These are phyloP conservation scores for Aphelenchoides besseyi DNA, from an alignment of 1,140 invertebrate species.

Conservation along the genomic window DNA sequence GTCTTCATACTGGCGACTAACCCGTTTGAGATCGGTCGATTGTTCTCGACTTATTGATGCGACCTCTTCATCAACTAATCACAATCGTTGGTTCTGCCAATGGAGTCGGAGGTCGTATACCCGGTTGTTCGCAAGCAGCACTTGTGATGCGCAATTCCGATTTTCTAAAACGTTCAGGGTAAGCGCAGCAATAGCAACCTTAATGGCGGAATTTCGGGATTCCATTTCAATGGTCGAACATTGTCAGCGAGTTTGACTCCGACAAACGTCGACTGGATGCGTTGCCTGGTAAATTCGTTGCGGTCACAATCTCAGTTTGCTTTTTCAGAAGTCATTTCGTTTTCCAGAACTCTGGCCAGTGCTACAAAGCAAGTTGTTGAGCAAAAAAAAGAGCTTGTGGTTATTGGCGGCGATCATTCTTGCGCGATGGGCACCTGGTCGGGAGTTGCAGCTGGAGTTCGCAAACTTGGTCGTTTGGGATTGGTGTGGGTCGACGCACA, in stretches of 20 bases:
- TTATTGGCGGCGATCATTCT: conserved; percentile 22
- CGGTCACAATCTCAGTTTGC: background rate
- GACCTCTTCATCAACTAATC: conserved; percentile 1
- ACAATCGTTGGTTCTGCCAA: conserved; percentile 12
- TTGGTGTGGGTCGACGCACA: conserved; percentile 56
- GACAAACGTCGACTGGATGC: background rate
- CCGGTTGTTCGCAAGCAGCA: background rate
- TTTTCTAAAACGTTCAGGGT: conserved; percentile 2
- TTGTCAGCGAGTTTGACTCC: conserved; percentile 3
- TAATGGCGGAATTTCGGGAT: background rate
- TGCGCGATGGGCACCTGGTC: conserved; percentile 55
- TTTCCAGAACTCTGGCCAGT: conserved; percentile 1
- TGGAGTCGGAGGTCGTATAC: background rate
- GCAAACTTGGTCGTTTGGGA: conserved; percentile 42
- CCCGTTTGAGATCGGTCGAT: too few relatives aligned
- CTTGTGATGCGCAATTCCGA: background rate
- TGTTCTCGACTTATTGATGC: too few relatives aligned
- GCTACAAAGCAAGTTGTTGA: background rate
- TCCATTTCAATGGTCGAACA: conserved; percentile 11
- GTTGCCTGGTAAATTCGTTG: background rate
- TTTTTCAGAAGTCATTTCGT: conserved; percentile 3
- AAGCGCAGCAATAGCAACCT: background rate
- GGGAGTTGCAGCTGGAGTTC: conserved; percentile 41
- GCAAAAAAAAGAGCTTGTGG: conserved; percentile 16
- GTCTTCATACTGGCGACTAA: too few relatives aligned